A percentile compares a stretch with the other conserved stretches of the same genome.
Evolutionary conservation across 2,888 invertebrate species (phyloP).

Genomic region (Euplagia quadripunctaria): DNA sequence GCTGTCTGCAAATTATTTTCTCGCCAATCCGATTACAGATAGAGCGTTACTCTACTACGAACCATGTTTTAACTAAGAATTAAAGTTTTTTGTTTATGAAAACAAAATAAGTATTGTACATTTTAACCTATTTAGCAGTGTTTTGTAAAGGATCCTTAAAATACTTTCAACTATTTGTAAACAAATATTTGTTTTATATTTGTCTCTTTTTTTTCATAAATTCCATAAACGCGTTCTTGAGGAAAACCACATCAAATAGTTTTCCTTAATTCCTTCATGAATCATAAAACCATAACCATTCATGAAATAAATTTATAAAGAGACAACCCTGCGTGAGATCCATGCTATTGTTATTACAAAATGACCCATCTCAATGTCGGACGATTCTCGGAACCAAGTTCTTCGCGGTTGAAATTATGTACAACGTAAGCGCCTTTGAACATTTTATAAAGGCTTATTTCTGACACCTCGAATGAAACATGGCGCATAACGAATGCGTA

Average conservation of each 20-base stretch:
- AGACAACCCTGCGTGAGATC: conserved; percentile 66
- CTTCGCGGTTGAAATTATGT: conserved; percentile 62
- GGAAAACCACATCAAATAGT: conserved; percentile 26
- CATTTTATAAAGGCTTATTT: conserved; percentile 82
- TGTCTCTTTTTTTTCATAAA: too few species aligned
- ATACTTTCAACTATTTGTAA: too few species aligned
- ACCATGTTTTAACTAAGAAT: too few species aligned
- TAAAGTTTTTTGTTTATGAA: neutral
- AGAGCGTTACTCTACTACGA: too few species aligned
- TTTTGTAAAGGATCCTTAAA: neutral
- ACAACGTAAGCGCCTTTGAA: conserved; percentile 72
- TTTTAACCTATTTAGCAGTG: neutral
- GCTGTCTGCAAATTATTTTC: too few species aligned
- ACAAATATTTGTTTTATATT: too few species aligned
- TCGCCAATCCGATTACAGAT: too few species aligned
- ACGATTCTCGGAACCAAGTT: conserved; percentile 73
- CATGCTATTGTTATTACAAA: conserved; percentile 82
- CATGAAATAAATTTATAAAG: conserved; percentile 20
- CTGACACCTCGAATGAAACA: conserved; percentile 84
- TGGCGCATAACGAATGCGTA: conserved; percentile 76
- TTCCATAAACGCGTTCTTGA: neutral
- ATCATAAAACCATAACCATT: conserved; percentile 10
- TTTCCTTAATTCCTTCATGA: conserved; percentile 23
- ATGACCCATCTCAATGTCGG: conserved; percentile 87
- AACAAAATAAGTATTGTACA: neutral